Percentiles rank a stretch among this genome's conserved stretches.
Evolutionary conservation across 2,113 vertebrate species (phyloP).

Genomic region (Oreochromis niloticus): DNA sequence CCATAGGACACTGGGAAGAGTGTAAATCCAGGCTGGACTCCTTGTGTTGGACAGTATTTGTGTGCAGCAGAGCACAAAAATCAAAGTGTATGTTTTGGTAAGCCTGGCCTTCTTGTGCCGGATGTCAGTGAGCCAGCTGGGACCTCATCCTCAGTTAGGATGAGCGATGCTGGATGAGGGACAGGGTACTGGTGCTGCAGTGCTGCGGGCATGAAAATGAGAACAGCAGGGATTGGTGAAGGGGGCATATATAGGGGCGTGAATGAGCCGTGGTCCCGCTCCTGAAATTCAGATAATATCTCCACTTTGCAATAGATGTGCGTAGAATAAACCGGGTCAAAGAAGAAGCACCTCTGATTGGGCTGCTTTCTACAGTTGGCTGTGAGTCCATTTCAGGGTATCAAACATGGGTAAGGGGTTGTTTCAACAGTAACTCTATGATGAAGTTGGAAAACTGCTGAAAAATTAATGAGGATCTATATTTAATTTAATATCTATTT

Average conservation of each 20-base stretch:
- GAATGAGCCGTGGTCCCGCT: not conserved
- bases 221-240: not conserved
- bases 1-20: not conserved
- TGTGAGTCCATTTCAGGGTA: not conserved
- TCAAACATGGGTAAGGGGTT: not conserved
- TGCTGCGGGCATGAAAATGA: not conserved
- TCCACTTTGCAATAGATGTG: not conserved
- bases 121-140: not conserved
- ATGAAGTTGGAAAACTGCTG: too few relatives aligned
- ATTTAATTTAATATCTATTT: not conserved
- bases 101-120: not conserved
- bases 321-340: not conserved
- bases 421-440: not conserved
- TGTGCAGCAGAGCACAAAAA: not conserved
- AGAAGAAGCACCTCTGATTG: not conserved
- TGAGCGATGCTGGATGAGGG: too few relatives aligned
- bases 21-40: not conserved
- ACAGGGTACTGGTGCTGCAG: not conserved
- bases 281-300: not conserved
- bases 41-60: not conserved
- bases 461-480: not conserved
- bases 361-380: not conserved
- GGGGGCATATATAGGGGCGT: accelerated
- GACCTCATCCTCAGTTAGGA: not conserved
- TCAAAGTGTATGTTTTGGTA: not conserved